Conservation (phyloP, 2,888 invertebrate genomes). For the Lymantria dispar region DNA sequence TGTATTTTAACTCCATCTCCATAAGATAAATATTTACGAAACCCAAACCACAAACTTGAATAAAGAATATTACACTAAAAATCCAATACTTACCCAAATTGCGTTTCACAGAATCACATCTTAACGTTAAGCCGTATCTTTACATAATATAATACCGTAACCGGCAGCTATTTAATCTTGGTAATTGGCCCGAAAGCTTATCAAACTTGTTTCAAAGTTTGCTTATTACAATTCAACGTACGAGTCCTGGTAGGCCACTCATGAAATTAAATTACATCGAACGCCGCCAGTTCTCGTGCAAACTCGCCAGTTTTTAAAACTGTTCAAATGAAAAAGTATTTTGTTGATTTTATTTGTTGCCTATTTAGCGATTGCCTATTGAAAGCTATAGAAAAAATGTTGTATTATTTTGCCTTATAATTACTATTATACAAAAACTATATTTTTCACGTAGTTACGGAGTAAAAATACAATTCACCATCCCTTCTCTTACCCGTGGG, state of each 20-base stretch:
- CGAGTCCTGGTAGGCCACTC: constrained; percentile 59
- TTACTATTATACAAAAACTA: too few species aligned
- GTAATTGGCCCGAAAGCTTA: constrained; percentile 65
- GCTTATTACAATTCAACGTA: constrained; percentile 63
- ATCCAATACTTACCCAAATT: neutral
- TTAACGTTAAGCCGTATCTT: constrained; percentile 22
- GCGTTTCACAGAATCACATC: constrained; percentile 15
- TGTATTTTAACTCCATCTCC: too few species aligned
- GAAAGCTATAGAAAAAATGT: constrained; percentile 5
- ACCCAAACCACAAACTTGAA: neutral
- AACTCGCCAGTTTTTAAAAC: constrained; percentile 58
- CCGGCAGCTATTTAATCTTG: constrained; percentile 50
- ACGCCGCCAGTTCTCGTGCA: constrained; percentile 43
- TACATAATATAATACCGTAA: constrained; percentile 13
- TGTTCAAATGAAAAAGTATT: constrained; percentile 28
- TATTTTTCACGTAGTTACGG: too few species aligned
- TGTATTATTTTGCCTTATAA: neutral
- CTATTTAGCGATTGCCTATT: constrained; percentile 11
- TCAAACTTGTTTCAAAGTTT: constrained; percentile 66
- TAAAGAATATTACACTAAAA: constrained; percentile 2
- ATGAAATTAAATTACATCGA: constrained; percentile 72
- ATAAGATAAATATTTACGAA: too few species aligned
- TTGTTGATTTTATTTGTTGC: constrained; percentile 12
- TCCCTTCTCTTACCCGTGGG: too few species aligned
- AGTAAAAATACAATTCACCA: too few species aligned